Conservation (phyloP, 2,113 vertebrate species). For the Diphyllodes magnificus region DNA sequence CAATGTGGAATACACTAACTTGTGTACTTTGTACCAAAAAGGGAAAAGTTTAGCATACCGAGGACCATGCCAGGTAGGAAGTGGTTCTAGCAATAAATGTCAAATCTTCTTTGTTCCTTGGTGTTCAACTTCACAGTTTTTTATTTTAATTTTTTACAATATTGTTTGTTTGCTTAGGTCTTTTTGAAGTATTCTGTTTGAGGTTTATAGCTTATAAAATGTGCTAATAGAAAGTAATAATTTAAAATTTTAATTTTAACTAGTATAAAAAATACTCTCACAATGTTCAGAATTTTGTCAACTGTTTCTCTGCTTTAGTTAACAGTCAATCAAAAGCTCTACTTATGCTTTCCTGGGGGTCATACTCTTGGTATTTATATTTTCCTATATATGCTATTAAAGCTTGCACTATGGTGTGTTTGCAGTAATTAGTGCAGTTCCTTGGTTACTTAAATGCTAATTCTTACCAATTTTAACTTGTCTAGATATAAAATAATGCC, state of each 20-base stretch:
- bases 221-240: background rate
- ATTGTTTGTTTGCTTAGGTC: background rate
- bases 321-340: background rate
- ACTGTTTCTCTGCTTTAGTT: background rate
- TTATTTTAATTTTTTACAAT: background rate
- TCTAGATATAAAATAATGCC: background rate
- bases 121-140: background rate
- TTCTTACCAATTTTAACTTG: background rate
- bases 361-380: background rate
- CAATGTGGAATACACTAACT: conserved; percentile 80
- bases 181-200: background rate
- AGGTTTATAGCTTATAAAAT: background rate
- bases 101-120: background rate
- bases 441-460: background rate
- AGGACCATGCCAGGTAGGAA: conserved; percentile 90
- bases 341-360: background rate
- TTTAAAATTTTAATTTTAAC: background rate
- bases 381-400: background rate
- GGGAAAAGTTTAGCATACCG: conserved; percentile 88
- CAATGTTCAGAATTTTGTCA: background rate
- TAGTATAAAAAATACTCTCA: background rate
- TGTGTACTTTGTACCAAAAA: conserved; percentile 87
- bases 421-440: background rate
- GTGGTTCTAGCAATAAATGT: background rate
- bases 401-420: background rate